phyloP scores from a whole-genome alignment of 2,888 invertebrate genomes.

The Diarsia dahlii region DNA sequence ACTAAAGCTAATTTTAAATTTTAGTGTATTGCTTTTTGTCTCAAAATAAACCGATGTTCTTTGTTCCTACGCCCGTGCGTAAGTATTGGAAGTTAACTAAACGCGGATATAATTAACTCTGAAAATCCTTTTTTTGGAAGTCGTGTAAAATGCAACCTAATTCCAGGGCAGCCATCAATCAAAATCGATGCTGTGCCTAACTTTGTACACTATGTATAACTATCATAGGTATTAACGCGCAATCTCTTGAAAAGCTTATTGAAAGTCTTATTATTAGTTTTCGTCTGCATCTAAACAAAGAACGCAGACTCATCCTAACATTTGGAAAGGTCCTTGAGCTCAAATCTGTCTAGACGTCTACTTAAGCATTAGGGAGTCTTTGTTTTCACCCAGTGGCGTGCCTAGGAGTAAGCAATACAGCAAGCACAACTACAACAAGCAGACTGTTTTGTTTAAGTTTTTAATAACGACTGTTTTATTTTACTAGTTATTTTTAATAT shows the following conservation, averaged over 20 bases:
- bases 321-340: conserved; percentile 43
- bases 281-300: conserved; percentile 26
- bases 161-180: neutral
- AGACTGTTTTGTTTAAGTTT: too few species aligned
- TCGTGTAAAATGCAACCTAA: neutral
- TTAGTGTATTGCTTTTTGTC: neutral
- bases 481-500: too few species aligned
- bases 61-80: conserved; percentile 7
- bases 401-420: too few species aligned
- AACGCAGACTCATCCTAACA: conserved; percentile 10
- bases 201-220: neutral
- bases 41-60: conserved; percentile 15
- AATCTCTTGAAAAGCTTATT: conserved; percentile 1
- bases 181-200: conserved; percentile 3
- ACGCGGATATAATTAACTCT: neutral
- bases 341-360: conserved; percentile 41
- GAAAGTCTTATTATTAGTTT: conserved; percentile 10
- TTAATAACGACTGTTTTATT: too few species aligned
- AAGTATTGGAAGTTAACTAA: neutral
- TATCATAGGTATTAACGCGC: neutral
- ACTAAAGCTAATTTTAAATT: conserved; percentile 2
- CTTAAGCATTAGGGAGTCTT: conserved; percentile 1
- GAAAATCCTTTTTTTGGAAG: neutral
- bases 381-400: conserved; percentile 37
- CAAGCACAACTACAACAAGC: too few species aligned